Evolutionary conservation across 2,113 vertebrate genomes (phyloP), one percentile per base, ranked within the genome.

Genomic region (Pithys albifrons): DNA sequence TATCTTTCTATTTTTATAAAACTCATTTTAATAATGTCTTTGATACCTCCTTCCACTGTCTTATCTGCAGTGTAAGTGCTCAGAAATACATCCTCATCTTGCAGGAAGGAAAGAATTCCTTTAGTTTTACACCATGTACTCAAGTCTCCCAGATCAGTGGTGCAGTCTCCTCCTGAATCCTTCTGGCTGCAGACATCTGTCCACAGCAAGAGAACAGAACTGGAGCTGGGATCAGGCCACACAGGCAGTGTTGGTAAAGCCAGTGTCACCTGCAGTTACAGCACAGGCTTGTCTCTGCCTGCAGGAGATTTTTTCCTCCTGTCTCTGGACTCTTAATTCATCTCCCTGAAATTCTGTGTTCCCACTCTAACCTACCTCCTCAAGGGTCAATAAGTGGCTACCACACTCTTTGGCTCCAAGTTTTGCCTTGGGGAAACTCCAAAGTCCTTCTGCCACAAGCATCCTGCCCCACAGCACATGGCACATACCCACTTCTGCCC

Each of bases 401-500:
- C 9, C 7, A 61, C 4, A 4, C 11, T 31, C 79, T 39, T 27
- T 46, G 66, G 65, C 66, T 81, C 45, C 2, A 5, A 57, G 66
- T 46, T 58, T 58, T 85, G 89, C 84, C 73, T 15, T 51, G 41
- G 41, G 67, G 85, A 28, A 41, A 6, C 81, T 69, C 29, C 7
- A 8, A 78, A 64, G 31, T 57, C 77, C 73, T 89, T 55, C 52
- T 62, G 37, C 69, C 73, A 31, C 41, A 7, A 31, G 64, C 1
- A 25, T 24, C 79, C 64, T 65, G 29, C 35, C 85, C 82, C 0
- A 0, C 37, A 85, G 89, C 91, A 81, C 69, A 39, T 1, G 29
- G 41, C 62, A 94, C 95, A 2, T 97, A 97, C 95, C 96, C 79
- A 19, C 31, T 73, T 70, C 95, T 77, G 79, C 67, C 91, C 95